Base-by-base conservation (phyloP, 92 coral and sea anemone species). In the Bergia sp. region DNA sequence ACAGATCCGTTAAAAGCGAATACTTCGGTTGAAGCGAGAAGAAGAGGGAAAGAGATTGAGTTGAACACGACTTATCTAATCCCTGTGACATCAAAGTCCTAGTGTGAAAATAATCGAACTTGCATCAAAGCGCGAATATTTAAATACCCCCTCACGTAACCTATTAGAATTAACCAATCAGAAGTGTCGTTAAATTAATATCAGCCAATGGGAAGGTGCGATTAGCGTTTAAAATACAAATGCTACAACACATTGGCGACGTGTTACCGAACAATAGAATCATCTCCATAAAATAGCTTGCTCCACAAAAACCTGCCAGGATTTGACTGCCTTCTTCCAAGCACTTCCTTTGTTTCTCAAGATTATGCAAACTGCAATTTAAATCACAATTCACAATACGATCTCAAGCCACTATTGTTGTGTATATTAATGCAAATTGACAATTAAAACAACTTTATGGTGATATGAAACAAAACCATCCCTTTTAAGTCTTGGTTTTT, bases 101-200 rank as follows among this genome's bases (percentile, higher is more conserved):
- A 73, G 81, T 86, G 92, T 86, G 90, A 92, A 91, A 80, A 87
- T 88, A 91, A 93, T 90, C 95, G 90, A 93, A 95, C 96, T 95
- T 93, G 90, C 93, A 91, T 92, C 98, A 91, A 84, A 95, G 96
- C 98, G 98, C 98, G 98, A 95, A 95, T 95, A 93, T 95, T 95
- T 95, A 95, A 95, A 95, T 95, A 95, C 95, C 98, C 95, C 93
- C 93, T 95, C 96, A 93, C 94, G 94, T 95, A 92, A 92, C 98
- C 94, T 92, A 95, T 95, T 95, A 95, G 90, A 90, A 88, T 87
- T 82, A 87, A 47, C 98, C 98, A 95, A 95, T 93, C 93, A 91
- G 47, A 80, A 45, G 87, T 84, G 87, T 29, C 77, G 72, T 69
- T 47, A 84, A 45, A 67, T 72, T 84, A 36, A 2, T 45, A 23